phyloP scores from a whole-genome alignment of 2,113 vertebrate species.

The Ailuropoda melanoleuca region DNA sequence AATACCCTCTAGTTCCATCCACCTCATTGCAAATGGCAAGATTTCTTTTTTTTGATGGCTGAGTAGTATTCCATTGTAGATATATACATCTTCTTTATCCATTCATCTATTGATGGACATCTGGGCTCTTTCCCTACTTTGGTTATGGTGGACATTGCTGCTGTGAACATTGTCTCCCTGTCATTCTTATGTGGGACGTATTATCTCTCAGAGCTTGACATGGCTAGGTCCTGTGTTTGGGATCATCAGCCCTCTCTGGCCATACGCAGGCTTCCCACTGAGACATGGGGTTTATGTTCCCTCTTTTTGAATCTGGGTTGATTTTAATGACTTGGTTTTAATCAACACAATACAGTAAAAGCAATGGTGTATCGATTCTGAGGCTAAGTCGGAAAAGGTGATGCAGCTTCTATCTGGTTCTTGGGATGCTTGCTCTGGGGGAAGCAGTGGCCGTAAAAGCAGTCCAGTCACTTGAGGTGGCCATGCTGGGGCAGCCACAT shows the following conservation, averaged over 20 bases:
- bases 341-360: background rate
- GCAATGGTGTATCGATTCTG: background rate
- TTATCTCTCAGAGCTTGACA: background rate
- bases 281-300: background rate
- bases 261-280: background rate
- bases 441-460: background rate
- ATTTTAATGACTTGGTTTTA: background rate
- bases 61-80: too few species aligned
- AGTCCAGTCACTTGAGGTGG: background rate
- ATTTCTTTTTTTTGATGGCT: too few species aligned
- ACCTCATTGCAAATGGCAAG: too few species aligned
- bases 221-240: background rate
- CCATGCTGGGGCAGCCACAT: background rate
- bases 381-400: background rate
- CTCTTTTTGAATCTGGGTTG: background rate
- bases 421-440: background rate
- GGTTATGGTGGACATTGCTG: background rate
- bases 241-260: background rate
- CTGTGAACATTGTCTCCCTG: background rate
- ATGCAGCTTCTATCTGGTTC: background rate
- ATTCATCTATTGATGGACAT: too few species aligned
- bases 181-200: background rate
- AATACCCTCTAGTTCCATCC: too few species aligned
- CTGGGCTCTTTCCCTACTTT: background rate
- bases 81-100: too few species aligned